Percentiles rank a stretch among this genome's conserved stretches.
phyloP scores from a whole-genome alignment of 2,113 vertebrate genomes.

The Phocoena phocoena region DNA sequence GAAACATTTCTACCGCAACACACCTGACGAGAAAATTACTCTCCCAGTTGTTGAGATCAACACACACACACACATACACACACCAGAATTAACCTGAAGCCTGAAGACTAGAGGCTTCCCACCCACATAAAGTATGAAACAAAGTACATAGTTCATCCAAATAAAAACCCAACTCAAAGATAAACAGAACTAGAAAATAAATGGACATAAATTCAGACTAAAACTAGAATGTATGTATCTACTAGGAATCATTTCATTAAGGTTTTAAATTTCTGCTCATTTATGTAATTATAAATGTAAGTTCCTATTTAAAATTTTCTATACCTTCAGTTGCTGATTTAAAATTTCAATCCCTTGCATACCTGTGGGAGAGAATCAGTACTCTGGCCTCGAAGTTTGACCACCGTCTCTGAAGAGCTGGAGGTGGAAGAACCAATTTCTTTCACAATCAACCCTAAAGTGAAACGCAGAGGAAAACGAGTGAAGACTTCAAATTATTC shows the following conservation, averaged over 20 bases:
- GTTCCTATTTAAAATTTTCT: background rate
- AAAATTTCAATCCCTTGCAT: background rate
- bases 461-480: background rate
- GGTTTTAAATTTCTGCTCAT: background rate
- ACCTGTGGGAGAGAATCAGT: constrained; percentile 98
- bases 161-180: background rate
- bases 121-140: background rate
- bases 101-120: background rate
- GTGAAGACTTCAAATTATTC: background rate
- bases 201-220: background rate
- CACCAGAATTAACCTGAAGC: background rate
- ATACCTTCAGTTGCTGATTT: background rate
- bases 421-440: constrained; percentile 97
- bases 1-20: background rate
- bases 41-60: background rate
- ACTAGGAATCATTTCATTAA: background rate
- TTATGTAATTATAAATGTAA: background rate
- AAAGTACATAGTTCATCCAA: background rate
- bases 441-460: constrained; percentile 94
- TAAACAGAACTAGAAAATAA: background rate
- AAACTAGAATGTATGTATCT: background rate
- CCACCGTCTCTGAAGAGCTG: constrained; percentile 97
- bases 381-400: constrained; percentile 97
- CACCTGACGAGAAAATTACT: background rate
- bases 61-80: background rate